These are phyloP conservation scores for Polyodon spathula DNA, from an alignment of 2,113 vertebrate genomes.

Conservation along the genomic window DNA sequence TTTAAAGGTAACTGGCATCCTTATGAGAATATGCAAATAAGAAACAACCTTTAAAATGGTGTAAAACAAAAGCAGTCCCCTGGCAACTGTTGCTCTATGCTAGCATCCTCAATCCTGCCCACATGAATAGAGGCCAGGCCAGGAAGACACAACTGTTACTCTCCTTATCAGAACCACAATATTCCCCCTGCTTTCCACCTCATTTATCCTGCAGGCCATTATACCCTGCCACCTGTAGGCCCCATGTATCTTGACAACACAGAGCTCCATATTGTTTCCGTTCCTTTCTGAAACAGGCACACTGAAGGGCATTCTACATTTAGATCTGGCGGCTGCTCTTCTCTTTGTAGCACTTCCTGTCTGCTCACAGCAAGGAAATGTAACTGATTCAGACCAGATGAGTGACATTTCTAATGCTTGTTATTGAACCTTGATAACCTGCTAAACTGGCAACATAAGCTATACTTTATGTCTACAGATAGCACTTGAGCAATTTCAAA, in stretches of 20 bases:
- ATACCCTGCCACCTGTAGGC: constrained; percentile 2
- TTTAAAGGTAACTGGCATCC: too few relatives aligned
- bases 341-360: constrained; percentile 9
- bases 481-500: background rate
- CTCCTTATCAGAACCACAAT: constrained; percentile 1
- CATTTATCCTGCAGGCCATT: background rate
- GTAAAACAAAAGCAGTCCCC: background rate
- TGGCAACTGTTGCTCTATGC: background rate
- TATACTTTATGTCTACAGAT: background rate
- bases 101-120: background rate
- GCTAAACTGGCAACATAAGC: background rate
- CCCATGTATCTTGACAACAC: background rate
- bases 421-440: background rate
- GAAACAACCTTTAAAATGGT: too few relatives aligned
- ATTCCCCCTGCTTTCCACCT: background rate
- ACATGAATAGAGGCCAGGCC: background rate
- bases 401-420: constrained; percentile 8
- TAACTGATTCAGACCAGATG: constrained; percentile 6
- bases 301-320: background rate
- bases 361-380: constrained; percentile 3
- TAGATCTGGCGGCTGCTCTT: constrained; percentile 4
- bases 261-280: constrained; percentile 8
- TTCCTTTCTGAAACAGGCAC: constrained; percentile 5
- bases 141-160: background rate
- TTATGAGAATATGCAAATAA: too few relatives aligned